Percentiles rank a stretch among this genome's conserved stretches.
These are phyloP conservation scores for Heteromurus nitidus DNA, from an alignment of 2,888 invertebrate species.

Conservation along the genomic window DNA sequence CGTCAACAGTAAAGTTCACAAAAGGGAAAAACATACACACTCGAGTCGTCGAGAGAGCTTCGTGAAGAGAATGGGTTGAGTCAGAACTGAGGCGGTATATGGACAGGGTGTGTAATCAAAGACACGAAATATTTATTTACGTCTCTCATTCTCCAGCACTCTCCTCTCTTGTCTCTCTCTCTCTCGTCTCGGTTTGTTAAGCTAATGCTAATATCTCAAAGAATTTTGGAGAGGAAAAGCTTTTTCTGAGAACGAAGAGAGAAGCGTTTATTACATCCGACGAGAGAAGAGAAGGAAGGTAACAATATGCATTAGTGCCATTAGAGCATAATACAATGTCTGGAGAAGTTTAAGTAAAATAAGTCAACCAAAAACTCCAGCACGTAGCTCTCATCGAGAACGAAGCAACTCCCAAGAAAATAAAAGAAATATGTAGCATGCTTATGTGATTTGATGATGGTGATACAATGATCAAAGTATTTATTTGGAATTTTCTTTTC, in stretches of 20 bases:
- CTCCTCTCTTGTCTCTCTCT: no score
- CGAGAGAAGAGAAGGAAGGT: no score
- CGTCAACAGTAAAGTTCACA: background rate
- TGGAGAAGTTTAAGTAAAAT: slow-evolving; percentile 28
- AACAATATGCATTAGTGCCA: slow-evolving; percentile 54
- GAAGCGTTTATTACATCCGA: slow-evolving; percentile 14
- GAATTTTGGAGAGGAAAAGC: background rate
- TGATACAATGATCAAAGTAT: slow-evolving; percentile 46
- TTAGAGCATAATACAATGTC: slow-evolving; percentile 50
- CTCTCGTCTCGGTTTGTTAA: slow-evolving; percentile 56
- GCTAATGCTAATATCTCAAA: slow-evolving; percentile 45
- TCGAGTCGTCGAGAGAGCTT: background rate
- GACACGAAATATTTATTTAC: slow-evolving; percentile 56
- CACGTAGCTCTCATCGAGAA: background rate
- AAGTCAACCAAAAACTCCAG: slow-evolving; percentile 1
- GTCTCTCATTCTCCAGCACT: slow-evolving; percentile 18
- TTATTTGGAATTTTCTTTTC: slow-evolving; percentile 37
- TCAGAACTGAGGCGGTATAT: no score
- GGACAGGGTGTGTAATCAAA: slow-evolving; percentile 56
- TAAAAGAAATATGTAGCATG: no score
- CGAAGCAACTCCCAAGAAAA: background rate
- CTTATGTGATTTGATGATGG: slow-evolving; percentile 7
- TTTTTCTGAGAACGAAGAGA: background rate
- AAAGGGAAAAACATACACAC: background rate
- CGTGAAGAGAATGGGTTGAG: background rate